A percentile compares a stretch with the other conserved stretches of the same genome.
Evolutionary conservation across 2,888 invertebrate genomes (phyloP).

Genomic region (Phaedon cochleariae): DNA sequence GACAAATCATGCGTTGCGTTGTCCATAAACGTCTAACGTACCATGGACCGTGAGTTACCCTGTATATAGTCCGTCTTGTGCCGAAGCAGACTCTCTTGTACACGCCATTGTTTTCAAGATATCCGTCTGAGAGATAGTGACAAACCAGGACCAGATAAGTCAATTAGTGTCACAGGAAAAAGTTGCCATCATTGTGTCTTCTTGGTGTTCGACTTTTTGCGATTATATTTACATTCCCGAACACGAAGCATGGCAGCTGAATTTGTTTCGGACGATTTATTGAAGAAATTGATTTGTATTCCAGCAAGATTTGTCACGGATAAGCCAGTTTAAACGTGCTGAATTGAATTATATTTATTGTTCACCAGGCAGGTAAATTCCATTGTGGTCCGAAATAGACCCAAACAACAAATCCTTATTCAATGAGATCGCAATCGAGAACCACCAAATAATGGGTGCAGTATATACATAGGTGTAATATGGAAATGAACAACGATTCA

Average conservation of each 20-base stretch:
- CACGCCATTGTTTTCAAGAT: constrained; percentile 12
- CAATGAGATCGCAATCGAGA: neutral
- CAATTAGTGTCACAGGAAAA: constrained; percentile 42
- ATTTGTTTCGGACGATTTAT: constrained; percentile 37
- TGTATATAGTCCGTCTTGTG: no score
- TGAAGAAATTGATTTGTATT: constrained; percentile 39
- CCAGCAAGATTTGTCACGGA: constrained; percentile 23
- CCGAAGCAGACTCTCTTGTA: no score
- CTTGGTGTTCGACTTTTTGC: constrained; percentile 34
- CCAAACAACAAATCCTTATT: neutral
- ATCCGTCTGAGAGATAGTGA: constrained; percentile 21
- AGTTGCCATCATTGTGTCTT: constrained; percentile 40
- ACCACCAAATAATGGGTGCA: neutral
- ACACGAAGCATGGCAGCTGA: constrained; percentile 31
- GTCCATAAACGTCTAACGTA: no score
- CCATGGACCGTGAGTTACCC: no score
- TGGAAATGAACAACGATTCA: no score
- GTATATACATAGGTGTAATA: no score
- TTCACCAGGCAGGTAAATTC: neutral
- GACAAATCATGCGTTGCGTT: no score
- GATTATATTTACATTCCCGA: constrained; percentile 28
- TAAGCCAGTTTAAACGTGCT: constrained; percentile 19
- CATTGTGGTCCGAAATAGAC: neutral
- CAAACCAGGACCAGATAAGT: constrained; percentile 43
- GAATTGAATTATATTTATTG: constrained; percentile 28